Evolutionary conservation across 2,888 invertebrate genomes (phyloP).

Genomic region (Rhingia rostrata): DNA sequence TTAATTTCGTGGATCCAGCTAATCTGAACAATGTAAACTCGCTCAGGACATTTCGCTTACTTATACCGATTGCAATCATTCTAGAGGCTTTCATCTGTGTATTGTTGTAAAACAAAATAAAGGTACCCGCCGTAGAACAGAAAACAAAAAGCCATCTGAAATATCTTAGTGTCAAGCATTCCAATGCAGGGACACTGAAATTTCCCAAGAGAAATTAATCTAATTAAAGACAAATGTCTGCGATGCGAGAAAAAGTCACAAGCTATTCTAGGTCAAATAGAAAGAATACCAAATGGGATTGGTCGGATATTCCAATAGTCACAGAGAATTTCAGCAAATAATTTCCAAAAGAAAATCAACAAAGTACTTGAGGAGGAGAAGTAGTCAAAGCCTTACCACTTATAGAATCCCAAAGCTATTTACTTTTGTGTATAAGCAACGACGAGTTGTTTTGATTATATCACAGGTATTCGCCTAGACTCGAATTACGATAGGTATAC

Average conservation of each 20-base stretch:
- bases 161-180: conserved; percentile 17
- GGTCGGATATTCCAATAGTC: conserved; percentile 18
- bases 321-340: conserved; percentile 34
- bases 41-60: conserved; percentile 8
- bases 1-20: conserved; percentile 3
- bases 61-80: conserved; percentile 7
- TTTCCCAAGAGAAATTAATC: conserved; percentile 72
- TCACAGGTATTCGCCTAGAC: neutral
- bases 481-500: too few relatives aligned
- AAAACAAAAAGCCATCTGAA: neutral
- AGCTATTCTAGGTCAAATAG: conserved; percentile 47
- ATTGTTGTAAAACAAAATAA: neutral
- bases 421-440: conserved; percentile 18
- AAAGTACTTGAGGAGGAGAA: conserved; percentile 2
- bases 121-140: neutral
- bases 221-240: conserved; percentile 67
- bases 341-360: conserved; percentile 59
- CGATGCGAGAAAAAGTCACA: conserved; percentile 44
- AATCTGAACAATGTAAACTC: conserved; percentile 26
- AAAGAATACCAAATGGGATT: conserved; percentile 55
- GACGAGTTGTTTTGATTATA: conserved; percentile 6
- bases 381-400: conserved; percentile 35
- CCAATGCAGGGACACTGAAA: conserved; percentile 30
- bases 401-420: conserved; percentile 39
- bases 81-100: neutral